phyloP scores from a whole-genome alignment of 64 coral and sea anemone species.

The Montipora foliosa region DNA sequence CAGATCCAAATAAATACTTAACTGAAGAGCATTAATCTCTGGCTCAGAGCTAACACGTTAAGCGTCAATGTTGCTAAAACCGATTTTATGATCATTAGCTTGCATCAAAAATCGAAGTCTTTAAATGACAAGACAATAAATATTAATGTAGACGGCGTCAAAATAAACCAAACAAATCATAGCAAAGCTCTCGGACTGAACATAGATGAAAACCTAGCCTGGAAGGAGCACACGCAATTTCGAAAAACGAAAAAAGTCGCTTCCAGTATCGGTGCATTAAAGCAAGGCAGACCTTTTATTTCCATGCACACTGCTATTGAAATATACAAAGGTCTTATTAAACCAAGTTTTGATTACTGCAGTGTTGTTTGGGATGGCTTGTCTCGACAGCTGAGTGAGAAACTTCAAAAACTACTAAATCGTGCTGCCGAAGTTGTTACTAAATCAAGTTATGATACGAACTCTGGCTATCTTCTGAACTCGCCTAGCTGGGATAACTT shows the following conservation, averaged over 20 bases:
- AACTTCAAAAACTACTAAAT: slow-evolving; percentile 66
- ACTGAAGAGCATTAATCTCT: neutral
- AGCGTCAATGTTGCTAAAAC: neutral
- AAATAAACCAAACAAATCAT: neutral
- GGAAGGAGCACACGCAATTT: slow-evolving; percentile 18
- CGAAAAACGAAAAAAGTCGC: slow-evolving; percentile 10
- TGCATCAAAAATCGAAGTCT: neutral
- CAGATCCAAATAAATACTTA: neutral
- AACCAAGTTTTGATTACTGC: slow-evolving; percentile 46
- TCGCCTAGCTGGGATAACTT: too few relatives aligned
- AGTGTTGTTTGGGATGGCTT: too few relatives aligned
- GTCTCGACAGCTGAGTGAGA: neutral
- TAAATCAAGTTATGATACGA: too few relatives aligned
- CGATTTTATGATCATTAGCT: neutral
- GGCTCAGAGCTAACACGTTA: neutral
- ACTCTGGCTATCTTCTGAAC: too few relatives aligned
- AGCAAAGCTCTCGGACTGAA: slow-evolving; percentile 29
- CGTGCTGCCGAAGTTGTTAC: slow-evolving; percentile 23
- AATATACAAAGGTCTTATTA: slow-evolving; percentile 41
- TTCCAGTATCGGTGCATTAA: slow-evolving; percentile 40
- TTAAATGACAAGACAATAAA: neutral
- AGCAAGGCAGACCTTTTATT: slow-evolving; percentile 27
- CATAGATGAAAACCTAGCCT: slow-evolving; percentile 24
- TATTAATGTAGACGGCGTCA: neutral
- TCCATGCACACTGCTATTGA: slow-evolving; percentile 25